A percentile compares a stretch with the other conserved stretches of the same genome.
These are phyloP conservation scores for Mesocricetus auratus DNA, from an alignment of 2,113 vertebrate species.

Conservation along the genomic window DNA sequence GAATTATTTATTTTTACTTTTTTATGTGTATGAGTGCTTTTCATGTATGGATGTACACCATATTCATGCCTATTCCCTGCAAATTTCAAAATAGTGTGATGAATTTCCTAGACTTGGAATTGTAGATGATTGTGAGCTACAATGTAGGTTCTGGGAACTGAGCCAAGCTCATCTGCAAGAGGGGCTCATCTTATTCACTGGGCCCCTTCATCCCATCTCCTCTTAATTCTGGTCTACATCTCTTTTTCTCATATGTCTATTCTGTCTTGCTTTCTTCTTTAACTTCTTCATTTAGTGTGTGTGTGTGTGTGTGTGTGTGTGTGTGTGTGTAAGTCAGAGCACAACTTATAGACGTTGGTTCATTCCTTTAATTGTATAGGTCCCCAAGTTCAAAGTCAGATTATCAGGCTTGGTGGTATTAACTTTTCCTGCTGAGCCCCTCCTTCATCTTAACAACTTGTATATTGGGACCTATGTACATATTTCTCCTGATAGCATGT, in stretches of 20 bases:
- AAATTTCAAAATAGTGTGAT: neutral
- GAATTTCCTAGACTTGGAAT: neutral
- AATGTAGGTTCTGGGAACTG: neutral
- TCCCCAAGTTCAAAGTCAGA: neutral
- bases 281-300: neutral
- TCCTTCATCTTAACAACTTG: neutral
- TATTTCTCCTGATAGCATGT: neutral
- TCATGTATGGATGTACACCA: neutral
- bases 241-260: neutral
- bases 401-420: neutral
- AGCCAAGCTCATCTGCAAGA: neutral
- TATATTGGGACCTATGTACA: neutral
- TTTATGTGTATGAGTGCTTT: neutral
- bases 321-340: neutral
- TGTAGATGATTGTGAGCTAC: neutral
- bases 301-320: neutral
- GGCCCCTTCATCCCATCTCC: neutral
- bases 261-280: neutral
- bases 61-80: too few species aligned
- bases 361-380: neutral
- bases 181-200: neutral
- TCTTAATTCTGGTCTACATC: neutral
- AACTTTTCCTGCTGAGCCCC: neutral
- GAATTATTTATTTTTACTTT: neutral
- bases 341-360: neutral